Conservation (phyloP, 2,113 vertebrate genomes). For the Noctilio leporinus region DNA sequence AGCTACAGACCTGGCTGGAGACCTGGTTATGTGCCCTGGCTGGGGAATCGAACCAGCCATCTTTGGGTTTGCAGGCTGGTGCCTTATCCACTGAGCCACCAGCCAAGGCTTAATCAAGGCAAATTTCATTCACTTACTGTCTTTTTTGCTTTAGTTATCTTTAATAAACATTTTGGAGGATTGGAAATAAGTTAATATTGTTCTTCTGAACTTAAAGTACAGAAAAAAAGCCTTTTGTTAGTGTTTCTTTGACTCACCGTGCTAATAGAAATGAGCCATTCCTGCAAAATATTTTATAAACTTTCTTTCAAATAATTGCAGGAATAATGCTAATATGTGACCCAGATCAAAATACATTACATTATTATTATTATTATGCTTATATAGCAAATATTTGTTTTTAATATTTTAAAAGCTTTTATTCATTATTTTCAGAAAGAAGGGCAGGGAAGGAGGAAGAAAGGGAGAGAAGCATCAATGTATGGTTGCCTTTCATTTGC, state of each 20-base stretch:
- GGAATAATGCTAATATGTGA: background rate
- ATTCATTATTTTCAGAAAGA: no score
- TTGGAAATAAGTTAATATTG: conserved; percentile 37
- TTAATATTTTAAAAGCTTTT: no score
- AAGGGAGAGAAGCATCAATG: no score
- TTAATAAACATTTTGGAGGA: conserved; percentile 32
- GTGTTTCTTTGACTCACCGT: conserved; percentile 31
- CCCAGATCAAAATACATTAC: background rate
- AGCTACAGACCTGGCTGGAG: no score
- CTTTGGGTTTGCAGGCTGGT: no score
- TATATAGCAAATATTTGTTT: conserved; percentile 6
- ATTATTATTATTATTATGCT: conserved; percentile 30
- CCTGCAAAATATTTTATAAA: conserved; percentile 50
- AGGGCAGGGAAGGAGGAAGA: no score
- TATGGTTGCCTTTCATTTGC: no score
- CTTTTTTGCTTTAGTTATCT: conserved; percentile 19
- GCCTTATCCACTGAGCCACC: no score
- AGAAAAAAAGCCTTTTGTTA: conserved; percentile 46
- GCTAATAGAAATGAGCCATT: conserved; percentile 41
- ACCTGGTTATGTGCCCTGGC: no score
- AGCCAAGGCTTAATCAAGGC: no score
- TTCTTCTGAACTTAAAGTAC: conserved; percentile 14
- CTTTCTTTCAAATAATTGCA: conserved; percentile 29
- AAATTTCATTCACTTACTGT: background rate
- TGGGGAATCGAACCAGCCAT: no score